A percentile compares a stretch with the other conserved stretches of the same genome.
These are phyloP conservation scores for Lepilemur septentrionalis DNA, from an alignment of 2,797 vertebrate genomes.

Conservation along the genomic window DNA sequence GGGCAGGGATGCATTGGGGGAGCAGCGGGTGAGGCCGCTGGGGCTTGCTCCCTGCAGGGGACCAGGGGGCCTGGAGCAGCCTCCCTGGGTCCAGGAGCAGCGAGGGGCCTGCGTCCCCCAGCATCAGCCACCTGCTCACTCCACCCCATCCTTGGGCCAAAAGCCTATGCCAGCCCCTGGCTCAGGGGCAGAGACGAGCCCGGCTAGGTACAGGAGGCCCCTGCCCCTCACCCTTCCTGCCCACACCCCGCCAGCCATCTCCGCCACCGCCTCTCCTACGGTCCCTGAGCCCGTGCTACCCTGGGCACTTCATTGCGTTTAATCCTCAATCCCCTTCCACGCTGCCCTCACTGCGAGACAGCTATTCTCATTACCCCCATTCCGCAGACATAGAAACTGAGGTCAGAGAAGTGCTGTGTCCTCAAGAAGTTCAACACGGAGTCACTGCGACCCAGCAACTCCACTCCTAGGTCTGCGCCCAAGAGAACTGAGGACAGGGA, in stretches of 20 bases:
- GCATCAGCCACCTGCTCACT: not conserved
- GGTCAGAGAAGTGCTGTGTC: not conserved
- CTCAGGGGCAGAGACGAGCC: not conserved
- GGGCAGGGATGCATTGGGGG: not conserved
- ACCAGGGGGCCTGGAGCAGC: not conserved
- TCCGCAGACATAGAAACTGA: not conserved
- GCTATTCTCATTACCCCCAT: not conserved
- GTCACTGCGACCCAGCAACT: fast-evolving
- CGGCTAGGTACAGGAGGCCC: not conserved
- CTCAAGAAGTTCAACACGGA: not conserved
- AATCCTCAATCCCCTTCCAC: not conserved
- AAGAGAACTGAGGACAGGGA: not conserved
- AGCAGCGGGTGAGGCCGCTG: fast-evolving
- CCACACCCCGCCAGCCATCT: not conserved
- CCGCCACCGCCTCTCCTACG: not conserved
- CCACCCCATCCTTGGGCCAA: not conserved
- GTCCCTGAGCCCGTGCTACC: not conserved
- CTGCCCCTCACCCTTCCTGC: not conserved
- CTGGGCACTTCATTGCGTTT: not conserved
- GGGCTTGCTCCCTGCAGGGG: not conserved
- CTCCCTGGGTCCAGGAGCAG: not conserved
- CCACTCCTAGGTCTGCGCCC: not conserved
- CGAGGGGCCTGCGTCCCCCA: not conserved
- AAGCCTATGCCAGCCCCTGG: fast-evolving
- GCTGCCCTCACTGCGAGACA: fast-evolving